Evolutionary conservation across 2,113 vertebrate genomes (phyloP).

Genomic region (Ailuropoda melanoleuca): DNA sequence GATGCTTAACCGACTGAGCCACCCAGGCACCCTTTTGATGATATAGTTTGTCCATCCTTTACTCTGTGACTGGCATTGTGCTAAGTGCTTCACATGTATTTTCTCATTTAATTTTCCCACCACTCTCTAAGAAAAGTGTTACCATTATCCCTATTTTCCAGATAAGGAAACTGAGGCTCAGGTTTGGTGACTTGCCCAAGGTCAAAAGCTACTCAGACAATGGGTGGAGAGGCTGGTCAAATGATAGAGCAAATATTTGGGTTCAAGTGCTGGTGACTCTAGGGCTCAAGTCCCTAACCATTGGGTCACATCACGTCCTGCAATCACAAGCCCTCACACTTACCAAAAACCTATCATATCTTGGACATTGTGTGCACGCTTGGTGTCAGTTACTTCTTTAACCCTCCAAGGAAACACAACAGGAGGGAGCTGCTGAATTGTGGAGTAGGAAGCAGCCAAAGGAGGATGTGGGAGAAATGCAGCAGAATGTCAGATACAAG

Average conservation of each 20-base stretch:
- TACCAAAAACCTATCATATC: too few relatives aligned
- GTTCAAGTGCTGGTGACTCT: not conserved
- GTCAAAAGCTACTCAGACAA: not conserved
- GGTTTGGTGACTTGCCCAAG: not conserved
- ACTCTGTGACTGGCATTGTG: not conserved
- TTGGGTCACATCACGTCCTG: rapidly evolving
- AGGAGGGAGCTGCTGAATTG: not conserved
- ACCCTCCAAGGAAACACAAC: not conserved
- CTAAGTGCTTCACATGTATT: not conserved
- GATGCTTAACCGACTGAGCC: not conserved
- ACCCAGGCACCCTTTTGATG: not conserved
- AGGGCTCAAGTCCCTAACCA: not conserved
- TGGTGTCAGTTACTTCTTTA: not conserved
- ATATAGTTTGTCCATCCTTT: not conserved
- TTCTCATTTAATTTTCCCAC: conserved; percentile 1
- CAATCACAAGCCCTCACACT: not conserved
- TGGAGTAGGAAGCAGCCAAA: not conserved
- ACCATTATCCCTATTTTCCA: not conserved
- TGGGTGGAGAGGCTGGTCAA: not conserved
- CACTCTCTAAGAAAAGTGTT: not conserved
- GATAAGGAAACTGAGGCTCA: not conserved
- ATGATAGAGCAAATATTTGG: not conserved
- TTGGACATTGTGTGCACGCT: rapidly evolving
- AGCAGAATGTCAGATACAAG: not conserved
- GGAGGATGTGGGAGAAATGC: not conserved